Conservation (phyloP, 2,113 vertebrate genomes). For the Dryoscopus gambensis region DNA sequence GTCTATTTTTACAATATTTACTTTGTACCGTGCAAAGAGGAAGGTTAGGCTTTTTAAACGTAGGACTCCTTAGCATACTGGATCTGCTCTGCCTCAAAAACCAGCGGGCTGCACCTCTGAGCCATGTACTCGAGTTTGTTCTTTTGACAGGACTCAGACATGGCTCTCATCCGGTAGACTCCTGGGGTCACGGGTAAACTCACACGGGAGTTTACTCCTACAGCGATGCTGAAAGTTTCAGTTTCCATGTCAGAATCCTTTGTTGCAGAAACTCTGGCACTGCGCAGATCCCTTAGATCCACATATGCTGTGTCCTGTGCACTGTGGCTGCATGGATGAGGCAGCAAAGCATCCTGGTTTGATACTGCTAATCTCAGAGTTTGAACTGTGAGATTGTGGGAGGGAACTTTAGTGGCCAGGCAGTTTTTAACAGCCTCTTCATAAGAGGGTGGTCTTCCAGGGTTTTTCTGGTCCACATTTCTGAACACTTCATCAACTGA, state of each 20-base stretch:
- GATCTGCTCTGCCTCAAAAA: constrained; percentile 81
- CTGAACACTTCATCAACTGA: constrained; percentile 84
- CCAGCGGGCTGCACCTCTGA: constrained; percentile 79
- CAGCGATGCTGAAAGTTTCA: not conserved
- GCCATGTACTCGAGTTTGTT: constrained; percentile 58
- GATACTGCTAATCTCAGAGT: constrained; percentile 67
- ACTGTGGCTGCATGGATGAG: not conserved
- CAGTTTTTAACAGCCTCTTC: constrained; percentile 77
- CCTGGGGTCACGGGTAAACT: constrained; percentile 22
- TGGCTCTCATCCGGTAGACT: constrained; percentile 75
- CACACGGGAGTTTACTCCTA: not conserved
- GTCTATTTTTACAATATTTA: not conserved
- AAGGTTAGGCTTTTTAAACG: constrained; percentile 71
- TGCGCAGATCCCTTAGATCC: not conserved
- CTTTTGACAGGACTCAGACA: constrained; percentile 77
- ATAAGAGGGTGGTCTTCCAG: constrained; percentile 84
- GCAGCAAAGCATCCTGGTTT: constrained; percentile 47
- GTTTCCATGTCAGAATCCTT: not conserved
- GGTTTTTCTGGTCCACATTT: constrained; percentile 74
- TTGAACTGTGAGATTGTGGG: constrained; percentile 77
- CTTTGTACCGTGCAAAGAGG: not conserved
- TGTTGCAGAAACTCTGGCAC: not conserved
- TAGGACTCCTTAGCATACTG: constrained; percentile 90
- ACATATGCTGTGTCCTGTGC: not conserved
- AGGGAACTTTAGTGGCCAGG: not conserved